Base-by-base conservation (phyloP, 2,888 invertebrate species). In the Microchrysa polita region DNA sequence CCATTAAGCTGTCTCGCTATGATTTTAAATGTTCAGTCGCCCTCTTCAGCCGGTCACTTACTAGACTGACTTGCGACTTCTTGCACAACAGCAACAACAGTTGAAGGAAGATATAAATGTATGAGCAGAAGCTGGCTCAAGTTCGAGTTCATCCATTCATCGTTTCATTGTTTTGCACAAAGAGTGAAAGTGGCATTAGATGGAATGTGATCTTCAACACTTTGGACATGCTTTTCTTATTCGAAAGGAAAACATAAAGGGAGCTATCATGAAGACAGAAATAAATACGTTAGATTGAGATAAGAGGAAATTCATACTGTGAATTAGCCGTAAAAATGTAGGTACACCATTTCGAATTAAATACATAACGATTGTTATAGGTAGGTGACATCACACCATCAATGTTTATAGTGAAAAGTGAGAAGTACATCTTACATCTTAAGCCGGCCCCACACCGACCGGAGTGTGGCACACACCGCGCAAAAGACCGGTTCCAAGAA, bases 131-230 rank as follows among this genome's bases (percentile, higher is more conserved):
- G 55, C 12, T n/a, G 42, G 14, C 27, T 40, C 57, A 57, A 57
- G 69, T 55, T 55, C 55, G 55, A 69, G 69, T 40, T 55, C 34
- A 14, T 9, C n/a, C 34, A 57, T 69, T 55, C 40, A 34, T 20
- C 44, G 16, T 65, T 65, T 65, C 12, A 69, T 69, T 69, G 69
- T 69, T 69, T 40, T 16, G 55, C 20, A 57, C 55, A 55, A 69
- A 55, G 40, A 42, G 67, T 67, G 69, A 69, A 69, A 69, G 69
- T 69, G 16, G 40, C 57, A 40, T 34, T 65, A 65, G 23, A 18
- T 40, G 61, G 53, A 67, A 67, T 53, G 44, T 57, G 69, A 69
- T 69, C 52, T 69, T 23, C 57, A 69, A 10, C 42, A 20, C 20
- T 20, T 48, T 22, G 12, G n/a, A 40, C 40, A 34, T 9, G 40